Base-by-base conservation (phyloP, 2,888 invertebrate species). In the Nebria brevicollis region DNA sequence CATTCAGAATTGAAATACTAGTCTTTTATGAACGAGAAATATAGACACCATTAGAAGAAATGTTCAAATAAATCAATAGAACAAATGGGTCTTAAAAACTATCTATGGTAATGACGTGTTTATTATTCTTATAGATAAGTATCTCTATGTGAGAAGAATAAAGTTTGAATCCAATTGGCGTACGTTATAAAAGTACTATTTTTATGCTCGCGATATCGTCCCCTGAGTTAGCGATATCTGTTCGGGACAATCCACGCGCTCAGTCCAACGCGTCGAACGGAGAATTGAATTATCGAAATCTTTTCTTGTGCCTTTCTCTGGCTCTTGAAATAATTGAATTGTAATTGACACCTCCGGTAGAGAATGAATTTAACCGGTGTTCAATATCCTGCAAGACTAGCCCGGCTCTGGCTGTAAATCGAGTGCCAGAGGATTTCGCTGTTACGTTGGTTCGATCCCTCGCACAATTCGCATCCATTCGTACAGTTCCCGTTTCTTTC, bases 361-460 rank as follows among this genome's bases (percentile, higher is more conserved):
- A 68, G 68, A 79, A 79, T 79, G 79, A 79, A 79, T 79, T 79
- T 79, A 79, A 79, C 78, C 72, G 78, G 66, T 78, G 73, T 78
- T 78, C 78, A 78, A 78, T 78, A 78, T 78, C 78, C 70, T 70
- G 54, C 54, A 8, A 5, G 54, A 54, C 54, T 54, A 11, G 54
- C 54, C 54, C 13, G 54, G 54, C 54, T 54, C 4, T 70, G 70
- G 26, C 70, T 70, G 70, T 70, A 70, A 70, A 70, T 70, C 70
- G 70, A 13, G 70, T 25, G 70, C 34, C 70, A 54, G 66, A 66
- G 66, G 25, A 66, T 25, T 34, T 66, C 25, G 70, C 70, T 70
- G 8, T 26, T 70, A 11, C 54, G 54, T 11, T 54, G 8, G 11
- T 54, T 54, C 54, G 8, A 8, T 54, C 54, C 54, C 54, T 13